Evolutionary conservation across 2,797 vertebrate genomes (phyloP).

Genomic region (Emys orbicularis): DNA sequence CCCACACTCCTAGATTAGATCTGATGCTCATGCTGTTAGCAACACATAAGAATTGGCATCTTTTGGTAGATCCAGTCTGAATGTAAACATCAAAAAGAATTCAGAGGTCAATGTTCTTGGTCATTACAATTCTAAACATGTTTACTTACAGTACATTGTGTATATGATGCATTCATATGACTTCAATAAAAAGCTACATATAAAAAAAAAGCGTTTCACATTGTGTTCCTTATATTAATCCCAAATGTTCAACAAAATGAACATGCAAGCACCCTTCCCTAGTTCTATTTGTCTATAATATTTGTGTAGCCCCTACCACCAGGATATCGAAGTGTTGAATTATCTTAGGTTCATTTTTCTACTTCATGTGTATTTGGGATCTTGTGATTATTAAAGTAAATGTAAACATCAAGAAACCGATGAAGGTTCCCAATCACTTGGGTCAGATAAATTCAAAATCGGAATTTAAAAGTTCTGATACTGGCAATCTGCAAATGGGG

Average conservation of each 20-base stretch:
- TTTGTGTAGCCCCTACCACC: not conserved
- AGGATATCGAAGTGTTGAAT: not conserved
- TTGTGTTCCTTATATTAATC: not conserved
- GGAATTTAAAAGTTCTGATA: not conserved
- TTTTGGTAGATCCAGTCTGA: not conserved
- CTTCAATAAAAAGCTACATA: not conserved
- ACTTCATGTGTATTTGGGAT: accelerated
- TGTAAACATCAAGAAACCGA: not conserved
- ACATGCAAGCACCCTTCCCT: accelerated
- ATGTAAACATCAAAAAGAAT: not conserved
- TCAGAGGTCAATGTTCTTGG: not conserved
- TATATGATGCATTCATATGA: not conserved
- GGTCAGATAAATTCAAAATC: not conserved
- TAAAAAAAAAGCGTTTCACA: not conserved
- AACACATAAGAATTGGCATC: not conserved
- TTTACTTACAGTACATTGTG: not conserved
- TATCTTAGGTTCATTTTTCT: not conserved
- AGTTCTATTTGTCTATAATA: not conserved
- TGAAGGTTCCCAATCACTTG: not conserved
- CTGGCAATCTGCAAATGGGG: not conserved
- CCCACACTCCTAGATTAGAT: not conserved
- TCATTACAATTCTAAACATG: not conserved
- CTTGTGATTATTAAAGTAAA: not conserved
- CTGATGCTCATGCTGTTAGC: not conserved
- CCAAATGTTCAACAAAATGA: not conserved